phyloP scores from a whole-genome alignment of 2,113 vertebrate species.

The Rhegmatorhina hoffmannsi region DNA sequence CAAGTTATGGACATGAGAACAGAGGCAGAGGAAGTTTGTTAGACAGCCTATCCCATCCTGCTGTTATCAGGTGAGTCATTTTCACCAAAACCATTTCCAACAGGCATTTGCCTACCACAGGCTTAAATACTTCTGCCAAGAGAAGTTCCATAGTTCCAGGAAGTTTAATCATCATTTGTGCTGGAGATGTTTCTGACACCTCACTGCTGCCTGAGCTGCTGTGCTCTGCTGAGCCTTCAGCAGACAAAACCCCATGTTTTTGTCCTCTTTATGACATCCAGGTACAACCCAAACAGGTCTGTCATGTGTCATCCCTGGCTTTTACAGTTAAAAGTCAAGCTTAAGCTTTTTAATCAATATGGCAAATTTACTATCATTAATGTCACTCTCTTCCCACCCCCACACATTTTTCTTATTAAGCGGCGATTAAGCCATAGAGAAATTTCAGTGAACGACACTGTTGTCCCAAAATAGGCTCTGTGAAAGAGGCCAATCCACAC shows the following conservation, averaged over 20 bases:
- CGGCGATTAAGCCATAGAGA: accelerated
- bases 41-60: no score
- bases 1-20: background rate
- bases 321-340: background rate
- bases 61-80: accelerated
- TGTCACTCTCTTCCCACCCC: background rate
- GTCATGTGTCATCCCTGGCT: accelerated
- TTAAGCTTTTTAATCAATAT: background rate
- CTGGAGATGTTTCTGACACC: background rate
- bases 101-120: background rate
- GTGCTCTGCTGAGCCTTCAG: background rate
- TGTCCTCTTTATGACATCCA: background rate
- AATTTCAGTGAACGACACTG: accelerated
- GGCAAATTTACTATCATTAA: background rate
- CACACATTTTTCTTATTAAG: accelerated
- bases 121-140: background rate
- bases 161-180: background rate
- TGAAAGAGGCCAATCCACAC: background rate
- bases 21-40: background rate
- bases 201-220: background rate
- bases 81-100: background rate
- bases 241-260: background rate
- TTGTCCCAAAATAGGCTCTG: background rate
- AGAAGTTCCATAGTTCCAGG: background rate
- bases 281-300: background rate